Percentiles rank a stretch among this genome's conserved stretches.
Conservation (phyloP, 1,140 invertebrate species). For the Neodiprion virginianus region DNA sequence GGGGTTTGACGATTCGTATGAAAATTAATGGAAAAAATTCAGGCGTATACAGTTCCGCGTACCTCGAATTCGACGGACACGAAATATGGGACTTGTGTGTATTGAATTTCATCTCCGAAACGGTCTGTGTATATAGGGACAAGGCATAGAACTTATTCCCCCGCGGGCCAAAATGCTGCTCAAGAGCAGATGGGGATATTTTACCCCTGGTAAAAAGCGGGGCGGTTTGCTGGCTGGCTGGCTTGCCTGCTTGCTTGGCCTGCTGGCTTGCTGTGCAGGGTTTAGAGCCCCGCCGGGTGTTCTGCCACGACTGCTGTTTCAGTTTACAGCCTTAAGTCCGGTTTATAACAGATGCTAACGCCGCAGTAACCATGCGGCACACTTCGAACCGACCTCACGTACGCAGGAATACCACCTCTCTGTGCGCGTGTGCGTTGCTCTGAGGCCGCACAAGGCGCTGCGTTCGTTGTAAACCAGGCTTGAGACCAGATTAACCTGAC, state of each 20-base stretch:
- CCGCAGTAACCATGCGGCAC: too few species aligned
- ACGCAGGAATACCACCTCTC: too few species aligned
- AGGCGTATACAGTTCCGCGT: constrained; percentile 12
- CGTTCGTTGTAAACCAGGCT: too few species aligned
- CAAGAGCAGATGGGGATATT: constrained; percentile 1
- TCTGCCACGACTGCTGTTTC: neutral
- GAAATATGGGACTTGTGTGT: too few species aligned
- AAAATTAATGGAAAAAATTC: too few species aligned
- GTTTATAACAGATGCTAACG: too few species aligned
- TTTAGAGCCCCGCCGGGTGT: neutral
- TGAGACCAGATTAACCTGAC: too few species aligned
- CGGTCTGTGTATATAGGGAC: neutral
- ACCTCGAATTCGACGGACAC: constrained; percentile 36
- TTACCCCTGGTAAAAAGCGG: neutral
- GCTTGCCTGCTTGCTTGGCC: neutral
- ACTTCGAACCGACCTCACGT: too few species aligned
- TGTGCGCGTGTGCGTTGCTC: too few species aligned
- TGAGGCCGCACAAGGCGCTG: too few species aligned
- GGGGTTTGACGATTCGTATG: neutral
- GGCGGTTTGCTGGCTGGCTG: neutral
- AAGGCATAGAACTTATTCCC: neutral
- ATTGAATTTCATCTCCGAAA: neutral
- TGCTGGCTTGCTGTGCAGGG: neutral
- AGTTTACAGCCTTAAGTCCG: too few species aligned
- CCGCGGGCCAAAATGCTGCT: neutral